Percentiles rank a stretch among this genome's conserved stretches.
These are phyloP conservation scores for Dicentrarchus labrax DNA, from an alignment of 2,113 vertebrate genomes.

Conservation along the genomic window DNA sequence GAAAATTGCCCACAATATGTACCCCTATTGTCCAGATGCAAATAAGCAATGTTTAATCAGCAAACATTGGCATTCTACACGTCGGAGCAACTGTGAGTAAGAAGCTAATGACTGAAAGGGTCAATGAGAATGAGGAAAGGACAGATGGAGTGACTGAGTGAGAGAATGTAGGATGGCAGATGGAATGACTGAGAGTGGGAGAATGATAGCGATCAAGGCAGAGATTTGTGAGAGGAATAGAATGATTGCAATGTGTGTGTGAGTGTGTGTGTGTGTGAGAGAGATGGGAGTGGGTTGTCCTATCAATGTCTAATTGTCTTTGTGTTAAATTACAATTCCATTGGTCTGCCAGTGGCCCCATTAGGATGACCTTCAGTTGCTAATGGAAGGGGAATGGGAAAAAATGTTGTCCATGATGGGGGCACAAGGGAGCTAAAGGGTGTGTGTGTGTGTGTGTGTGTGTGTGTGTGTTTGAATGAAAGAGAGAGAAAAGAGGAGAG, in stretches of 20 bases:
- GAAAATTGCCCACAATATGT: not conserved
- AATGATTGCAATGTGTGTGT: conserved; percentile 28
- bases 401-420: conserved; percentile 39
- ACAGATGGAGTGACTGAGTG: conserved; percentile 68
- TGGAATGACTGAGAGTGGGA: conserved; percentile 56
- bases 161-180: conserved; percentile 57
- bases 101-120: conserved; percentile 68
- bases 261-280: conserved; percentile 28
- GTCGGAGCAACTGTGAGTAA: conserved; percentile 65
- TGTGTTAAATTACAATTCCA: conserved; percentile 68
- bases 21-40: not conserved
- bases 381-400: conserved; percentile 57
- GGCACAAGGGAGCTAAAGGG: not conserved
- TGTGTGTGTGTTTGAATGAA: too few relatives aligned
- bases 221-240: conserved; percentile 48
- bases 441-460: not conserved
- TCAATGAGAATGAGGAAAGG: conserved; percentile 62
- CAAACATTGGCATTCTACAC: conserved; percentile 8
- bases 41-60: conserved; percentile 4
- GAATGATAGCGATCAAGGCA: conserved; percentile 53
- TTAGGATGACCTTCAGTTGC: conserved; percentile 73
- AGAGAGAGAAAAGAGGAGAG: not conserved
- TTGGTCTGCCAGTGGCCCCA: conserved; percentile 63
- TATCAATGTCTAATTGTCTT: conserved; percentile 72
- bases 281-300: conserved; percentile 35